Conservation (phyloP, 2,113 vertebrate genomes). For the Pitta sordida region DNA sequence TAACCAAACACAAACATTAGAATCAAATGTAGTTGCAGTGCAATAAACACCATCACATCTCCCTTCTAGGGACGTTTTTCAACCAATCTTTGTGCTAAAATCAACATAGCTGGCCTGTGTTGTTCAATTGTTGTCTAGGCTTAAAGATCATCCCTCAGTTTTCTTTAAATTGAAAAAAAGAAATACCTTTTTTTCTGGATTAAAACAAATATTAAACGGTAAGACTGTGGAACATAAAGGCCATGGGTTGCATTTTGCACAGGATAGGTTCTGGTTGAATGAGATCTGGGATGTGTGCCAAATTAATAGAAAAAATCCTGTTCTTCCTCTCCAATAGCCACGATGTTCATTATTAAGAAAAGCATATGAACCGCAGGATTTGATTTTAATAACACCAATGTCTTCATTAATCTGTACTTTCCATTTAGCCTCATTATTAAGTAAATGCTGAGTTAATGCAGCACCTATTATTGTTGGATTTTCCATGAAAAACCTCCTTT, state of each 20-base stretch:
- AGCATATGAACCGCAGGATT: conserved; percentile 88
- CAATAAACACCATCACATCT: background rate
- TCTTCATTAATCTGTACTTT: conserved; percentile 88
- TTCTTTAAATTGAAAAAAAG: conserved; percentile 43
- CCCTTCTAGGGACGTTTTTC: background rate
- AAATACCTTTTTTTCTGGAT: conserved; percentile 58
- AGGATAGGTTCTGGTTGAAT: conserved; percentile 94
- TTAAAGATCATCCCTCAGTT: conserved; percentile 46
- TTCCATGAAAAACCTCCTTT: conserved; percentile 71
- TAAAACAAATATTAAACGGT: conserved; percentile 73
- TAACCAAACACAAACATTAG: background rate
- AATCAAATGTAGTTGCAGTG: background rate
- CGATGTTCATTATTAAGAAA: conserved; percentile 90
- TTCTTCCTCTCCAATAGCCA: conserved; percentile 88
- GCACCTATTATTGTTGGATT: conserved; percentile 75
- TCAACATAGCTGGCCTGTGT: background rate
- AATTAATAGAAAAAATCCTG: conserved; percentile 90
- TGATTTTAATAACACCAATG: conserved; percentile 92
- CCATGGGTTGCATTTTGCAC: conserved; percentile 82
- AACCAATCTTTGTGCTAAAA: conserved; percentile 11
- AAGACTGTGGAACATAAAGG: conserved; percentile 81
- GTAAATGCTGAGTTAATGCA: conserved; percentile 79
- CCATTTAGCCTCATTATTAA: conserved; percentile 82
- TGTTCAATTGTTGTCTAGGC: conserved; percentile 61
- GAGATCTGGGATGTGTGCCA: conserved; percentile 94